Percentiles rank a stretch among this genome's conserved stretches.
Evolutionary conservation across 2,888 invertebrate species (phyloP).

Genomic region (Drosophila formosana): DNA sequence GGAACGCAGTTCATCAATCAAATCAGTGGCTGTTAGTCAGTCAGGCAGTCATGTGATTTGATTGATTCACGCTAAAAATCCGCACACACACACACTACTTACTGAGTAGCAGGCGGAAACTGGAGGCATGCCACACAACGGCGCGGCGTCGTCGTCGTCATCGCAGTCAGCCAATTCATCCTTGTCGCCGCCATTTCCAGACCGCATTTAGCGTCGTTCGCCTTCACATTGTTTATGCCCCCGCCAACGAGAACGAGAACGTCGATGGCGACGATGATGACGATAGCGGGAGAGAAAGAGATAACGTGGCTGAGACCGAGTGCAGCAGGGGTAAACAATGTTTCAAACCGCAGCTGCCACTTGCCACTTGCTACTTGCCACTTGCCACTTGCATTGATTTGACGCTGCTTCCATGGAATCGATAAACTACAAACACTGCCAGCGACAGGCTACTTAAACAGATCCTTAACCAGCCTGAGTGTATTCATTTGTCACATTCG

Average conservation of each 20-base stretch:
- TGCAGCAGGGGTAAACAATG: constrained; percentile 53
- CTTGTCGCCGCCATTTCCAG: constrained; percentile 54
- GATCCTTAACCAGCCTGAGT: constrained; percentile 34
- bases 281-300: constrained; percentile 9
- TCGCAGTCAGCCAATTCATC: constrained; percentile 51
- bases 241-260: not conserved
- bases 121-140: constrained; percentile 26
- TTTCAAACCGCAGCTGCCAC: constrained; percentile 68
- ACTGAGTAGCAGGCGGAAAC: constrained; percentile 30
- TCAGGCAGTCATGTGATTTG: constrained; percentile 80
- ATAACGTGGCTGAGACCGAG: constrained; percentile 20
- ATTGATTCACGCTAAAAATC: constrained; percentile 79
- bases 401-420: constrained; percentile 45
- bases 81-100: constrained; percentile 41
- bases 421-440: constrained; percentile 39
- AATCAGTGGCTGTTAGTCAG: constrained; percentile 79
- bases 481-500: constrained; percentile 71
- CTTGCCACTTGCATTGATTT: constrained; percentile 70
- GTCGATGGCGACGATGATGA: not conserved
- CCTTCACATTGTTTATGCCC: constrained; percentile 61
- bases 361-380: constrained; percentile 10
- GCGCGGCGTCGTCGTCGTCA: no score
- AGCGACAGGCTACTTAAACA: constrained; percentile 67
- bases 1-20: constrained; percentile 75
- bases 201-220: constrained; percentile 54